Evolutionary conservation across 2,888 invertebrate species (phyloP).

Genomic region (Brachyopa scutellaris): DNA sequence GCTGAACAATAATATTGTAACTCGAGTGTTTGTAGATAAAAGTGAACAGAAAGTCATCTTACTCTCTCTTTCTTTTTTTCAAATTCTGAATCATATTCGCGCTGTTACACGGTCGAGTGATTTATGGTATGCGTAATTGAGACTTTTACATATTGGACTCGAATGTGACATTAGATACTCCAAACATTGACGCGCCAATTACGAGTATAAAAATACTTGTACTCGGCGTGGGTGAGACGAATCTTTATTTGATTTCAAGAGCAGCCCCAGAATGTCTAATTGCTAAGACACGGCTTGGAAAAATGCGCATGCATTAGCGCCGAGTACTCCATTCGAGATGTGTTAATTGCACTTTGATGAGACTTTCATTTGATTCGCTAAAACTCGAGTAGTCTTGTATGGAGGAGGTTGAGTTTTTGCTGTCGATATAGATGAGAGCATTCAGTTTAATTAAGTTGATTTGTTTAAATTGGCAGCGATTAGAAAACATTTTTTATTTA

Average conservation of each 20-base stretch:
- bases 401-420: background rate
- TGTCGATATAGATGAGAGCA: constrained; percentile 1
- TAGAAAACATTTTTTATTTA: constrained; percentile 13
- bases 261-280: constrained; percentile 10
- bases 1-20: constrained; percentile 22
- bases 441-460: constrained; percentile 47
- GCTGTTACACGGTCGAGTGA: constrained; percentile 44
- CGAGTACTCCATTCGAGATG: constrained; percentile 16
- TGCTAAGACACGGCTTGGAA: background rate
- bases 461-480: constrained; percentile 39
- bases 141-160: constrained; percentile 35
- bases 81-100: constrained; percentile 46
- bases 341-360: constrained; percentile 39
- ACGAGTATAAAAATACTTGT: background rate
- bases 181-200: background rate
- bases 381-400: no score
- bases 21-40: constrained; percentile 31
- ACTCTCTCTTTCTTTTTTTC: no score
- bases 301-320: constrained; percentile 8
- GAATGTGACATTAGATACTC: background rate
- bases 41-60: background rate
- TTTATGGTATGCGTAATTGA: constrained; percentile 44
- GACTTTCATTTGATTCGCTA: constrained; percentile 30
- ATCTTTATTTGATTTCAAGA: constrained; percentile 38
- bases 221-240: constrained; percentile 23